Conservation (phyloP, 2,888 invertebrate species). For the Lacanobia oleracea region DNA sequence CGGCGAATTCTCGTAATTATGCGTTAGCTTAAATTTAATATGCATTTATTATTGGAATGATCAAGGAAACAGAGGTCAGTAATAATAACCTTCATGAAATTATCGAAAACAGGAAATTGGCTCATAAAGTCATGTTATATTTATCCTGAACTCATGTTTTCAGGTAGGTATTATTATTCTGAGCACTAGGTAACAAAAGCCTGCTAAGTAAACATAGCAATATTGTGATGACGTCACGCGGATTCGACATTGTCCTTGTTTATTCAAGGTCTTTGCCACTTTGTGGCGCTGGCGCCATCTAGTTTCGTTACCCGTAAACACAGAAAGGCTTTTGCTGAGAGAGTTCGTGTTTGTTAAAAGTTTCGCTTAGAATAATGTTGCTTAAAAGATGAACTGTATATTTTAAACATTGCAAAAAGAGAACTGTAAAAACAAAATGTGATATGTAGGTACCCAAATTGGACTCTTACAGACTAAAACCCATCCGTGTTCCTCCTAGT, state of each 20-base stretch:
- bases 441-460: no score
- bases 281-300: slow-evolving; percentile 57
- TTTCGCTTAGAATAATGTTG: neutral
- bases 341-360: neutral
- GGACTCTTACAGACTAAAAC: no score
- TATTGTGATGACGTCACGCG: slow-evolving; percentile 49
- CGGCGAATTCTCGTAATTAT: neutral
- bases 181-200: slow-evolving; percentile 19
- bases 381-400: neutral
- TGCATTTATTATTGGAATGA: neutral
- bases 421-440: neutral
- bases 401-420: neutral
- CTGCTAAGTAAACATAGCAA: slow-evolving; percentile 28
- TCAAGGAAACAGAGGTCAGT: neutral
- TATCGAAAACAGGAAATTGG: slow-evolving; percentile 27
- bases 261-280: slow-evolving; percentile 60
- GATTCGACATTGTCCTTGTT: slow-evolving; percentile 64
- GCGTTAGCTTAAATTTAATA: neutral
- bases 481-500: no score
- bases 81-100: neutral
- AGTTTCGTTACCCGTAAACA: slow-evolving; percentile 22
- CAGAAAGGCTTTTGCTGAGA: neutral
- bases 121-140: neutral
- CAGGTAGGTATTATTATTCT: slow-evolving; percentile 15
- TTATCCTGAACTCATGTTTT: slow-evolving; percentile 27